Evolutionary conservation across 2,888 invertebrate genomes (phyloP), one percentile per base, ranked within the genome.

Genomic region (Endotricha flammealis): DNA sequence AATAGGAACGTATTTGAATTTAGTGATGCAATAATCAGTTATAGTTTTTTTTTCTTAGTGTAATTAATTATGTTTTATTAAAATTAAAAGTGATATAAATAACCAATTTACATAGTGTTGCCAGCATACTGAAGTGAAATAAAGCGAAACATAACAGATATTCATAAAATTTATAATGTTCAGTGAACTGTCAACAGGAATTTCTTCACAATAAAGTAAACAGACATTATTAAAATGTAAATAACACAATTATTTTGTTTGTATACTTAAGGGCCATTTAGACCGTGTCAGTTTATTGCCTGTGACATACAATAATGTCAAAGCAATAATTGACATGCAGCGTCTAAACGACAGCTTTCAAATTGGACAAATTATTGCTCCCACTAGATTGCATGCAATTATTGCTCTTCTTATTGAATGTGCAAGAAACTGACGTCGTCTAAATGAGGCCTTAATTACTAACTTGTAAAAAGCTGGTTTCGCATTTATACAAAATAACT

Each of bases 401-500:
- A n/a, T n/a, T n/a, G n/a, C n/a, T n/a, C n/a, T n/a, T n/a, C n/a
- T n/a, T n/a, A n/a, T n/a, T n/a, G n/a, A n/a, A n/a, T n/a, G n/a
- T n/a, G n/a, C n/a, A n/a, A n/a, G n/a, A n/a, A n/a, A n/a, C n/a
- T n/a, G n/a, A n/a, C n/a, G n/a, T n/a, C n/a, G n/a, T n/a, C n/a
- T n/a, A n/a, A n/a, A n/a, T n/a, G n/a, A n/a, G n/a, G n/a, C n/a
- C n/a, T n/a, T n/a, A n/a, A n/a, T n/a, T 65, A 73, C 71, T 78
- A 66, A 77, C 72, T 72, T 74, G 76, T 79, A 77, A 68, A 47
- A 56, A 55, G 67, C 69, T 76, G 57, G 65, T 79, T 74, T 74
- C 75, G 85, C 85, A 83, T 83, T 85, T 85, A 83, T 46, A 62
- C 53, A 60, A 60, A 20, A 20, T 8, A 20, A 6, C 20, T 60